phyloP scores from a whole-genome alignment of 2,888 invertebrate genomes.

The Diploptera punctata region DNA sequence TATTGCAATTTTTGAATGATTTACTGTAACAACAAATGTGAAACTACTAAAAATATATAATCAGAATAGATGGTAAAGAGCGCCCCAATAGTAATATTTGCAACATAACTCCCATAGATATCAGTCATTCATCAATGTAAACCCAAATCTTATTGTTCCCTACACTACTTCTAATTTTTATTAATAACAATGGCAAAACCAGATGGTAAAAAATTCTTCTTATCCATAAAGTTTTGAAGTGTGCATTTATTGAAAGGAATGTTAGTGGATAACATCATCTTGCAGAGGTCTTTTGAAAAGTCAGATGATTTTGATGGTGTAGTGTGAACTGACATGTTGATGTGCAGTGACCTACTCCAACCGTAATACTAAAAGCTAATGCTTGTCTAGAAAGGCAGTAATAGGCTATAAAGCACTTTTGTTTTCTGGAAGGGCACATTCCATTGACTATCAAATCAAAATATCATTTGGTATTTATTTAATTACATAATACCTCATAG shows the following conservation, averaged over 20 bases:
- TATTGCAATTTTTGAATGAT: neutral
- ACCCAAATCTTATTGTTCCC: constrained; percentile 1
- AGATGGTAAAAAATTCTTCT: neutral
- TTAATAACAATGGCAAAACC: neutral
- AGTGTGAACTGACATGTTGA: neutral
- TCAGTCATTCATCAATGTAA: neutral
- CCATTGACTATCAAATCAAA: too few relatives aligned
- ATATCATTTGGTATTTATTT: too few relatives aligned
- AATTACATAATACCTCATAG: too few relatives aligned
- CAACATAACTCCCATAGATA: neutral
- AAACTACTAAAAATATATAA: neutral
- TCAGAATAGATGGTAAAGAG: neutral
- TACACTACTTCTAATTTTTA: neutral
- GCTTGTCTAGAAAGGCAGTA: too few relatives aligned
- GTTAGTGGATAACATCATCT: neutral
- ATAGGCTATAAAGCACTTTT: too few relatives aligned
- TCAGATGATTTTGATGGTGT: neutral
- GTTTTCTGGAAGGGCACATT: too few relatives aligned
- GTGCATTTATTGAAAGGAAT: neutral
- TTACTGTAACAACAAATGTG: neutral
- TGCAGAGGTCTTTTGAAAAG: neutral
- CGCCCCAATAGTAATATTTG: neutral
- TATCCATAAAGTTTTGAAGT: neutral
- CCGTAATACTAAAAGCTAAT: too few relatives aligned
- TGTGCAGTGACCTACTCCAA: too few relatives aligned